Conservation (phyloP, 2,113 vertebrate genomes). For the Scopus umbretta region DNA sequence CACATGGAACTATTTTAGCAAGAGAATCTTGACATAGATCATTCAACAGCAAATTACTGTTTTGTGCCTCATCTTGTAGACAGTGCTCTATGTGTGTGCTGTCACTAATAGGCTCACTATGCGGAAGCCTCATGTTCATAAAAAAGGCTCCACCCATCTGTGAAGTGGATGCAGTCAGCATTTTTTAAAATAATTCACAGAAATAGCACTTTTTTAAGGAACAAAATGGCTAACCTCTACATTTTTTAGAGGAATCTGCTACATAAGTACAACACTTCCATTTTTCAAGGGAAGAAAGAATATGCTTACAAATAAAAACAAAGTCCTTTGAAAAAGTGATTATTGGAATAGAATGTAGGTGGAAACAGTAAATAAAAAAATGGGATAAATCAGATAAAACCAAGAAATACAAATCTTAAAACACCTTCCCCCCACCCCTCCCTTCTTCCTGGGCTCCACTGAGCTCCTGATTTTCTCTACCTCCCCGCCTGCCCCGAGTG, state of each 20-base stretch:
- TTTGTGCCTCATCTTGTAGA: neutral
- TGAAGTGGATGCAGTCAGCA: neutral
- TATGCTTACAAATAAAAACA: neutral
- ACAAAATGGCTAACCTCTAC: neutral
- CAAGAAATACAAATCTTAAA: too few species aligned
- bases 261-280: fast-evolving
- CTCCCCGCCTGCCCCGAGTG: too few species aligned
- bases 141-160: neutral
- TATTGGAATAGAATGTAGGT: neutral
- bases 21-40: neutral
- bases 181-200: neutral
- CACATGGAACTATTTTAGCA: neutral
- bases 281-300: neutral
- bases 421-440: too few species aligned
- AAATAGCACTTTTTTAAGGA: neutral
- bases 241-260: neutral
- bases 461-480: too few species aligned
- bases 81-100: neutral
- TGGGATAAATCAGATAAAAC: neutral
- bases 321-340: neutral
- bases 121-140: neutral
- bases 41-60: neutral
- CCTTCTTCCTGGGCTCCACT: too few species aligned
- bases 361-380: neutral
- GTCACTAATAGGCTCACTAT: neutral